Base-by-base conservation (phyloP, 64 coral and sea anemone species). In the Actinia tenebrosa region DNA sequence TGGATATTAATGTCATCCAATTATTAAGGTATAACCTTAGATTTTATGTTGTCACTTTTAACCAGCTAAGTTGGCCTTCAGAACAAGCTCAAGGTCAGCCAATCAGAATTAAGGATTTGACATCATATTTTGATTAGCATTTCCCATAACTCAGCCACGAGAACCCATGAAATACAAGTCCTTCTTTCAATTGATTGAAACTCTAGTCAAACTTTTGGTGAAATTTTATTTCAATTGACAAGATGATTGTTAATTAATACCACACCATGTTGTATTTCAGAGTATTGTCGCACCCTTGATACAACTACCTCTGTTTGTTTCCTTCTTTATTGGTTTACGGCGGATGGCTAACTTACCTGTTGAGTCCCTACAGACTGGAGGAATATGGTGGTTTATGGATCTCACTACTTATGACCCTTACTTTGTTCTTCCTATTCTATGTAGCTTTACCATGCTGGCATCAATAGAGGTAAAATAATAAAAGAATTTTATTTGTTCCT, bases 371-470 rank as follows among this genome's bases (percentile, higher is more conserved):
- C 86, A 92, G 79, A 88, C 86, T 44, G 96, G 90, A 53, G 96
- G 96, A 10, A 85, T 95, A 18, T 66, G 91, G 23, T 98, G 96
- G 96, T 78, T 98, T 37, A 87, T 86, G 61, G 96, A 98, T 60
- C 86, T 98, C 23, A 98, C 96, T 26, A 75, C 82, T 11, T 84
- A 78, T 87, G 96, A 98, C 68, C 96, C 96, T 45, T 98, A 98
- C 61, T 98, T 90, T 90, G 79, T 98, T 16, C 77, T 98, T 18
- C 96, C 96, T 30, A 80, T 98, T 18, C 47, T 98, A 0, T 95
- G 93, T 86, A 98, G 96, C 90, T 92, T 92, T 45, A 90, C 96
- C 1, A 98, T 98, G 96, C 53, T 98, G 90, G 93, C 93, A 4
- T 88, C 96, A 43, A 82, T 98, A 68, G 96, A 98, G 93, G 96